These are phyloP conservation scores for Adelphocoris suturalis DNA, from an alignment of 2,888 invertebrate species.

Conservation along the genomic window DNA sequence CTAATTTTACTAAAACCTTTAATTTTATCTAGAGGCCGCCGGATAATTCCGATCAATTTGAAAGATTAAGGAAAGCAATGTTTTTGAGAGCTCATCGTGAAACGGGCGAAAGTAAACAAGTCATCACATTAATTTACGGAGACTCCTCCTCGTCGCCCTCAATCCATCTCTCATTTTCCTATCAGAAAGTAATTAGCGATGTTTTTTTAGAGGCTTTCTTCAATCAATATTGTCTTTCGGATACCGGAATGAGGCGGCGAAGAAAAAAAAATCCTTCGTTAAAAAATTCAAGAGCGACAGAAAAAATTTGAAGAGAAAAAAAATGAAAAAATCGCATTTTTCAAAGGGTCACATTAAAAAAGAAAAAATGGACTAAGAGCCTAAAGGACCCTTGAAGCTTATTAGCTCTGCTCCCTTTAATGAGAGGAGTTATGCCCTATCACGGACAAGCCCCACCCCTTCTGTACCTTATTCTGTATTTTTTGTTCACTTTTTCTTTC, in stretches of 20 bases:
- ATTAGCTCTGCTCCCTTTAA: conserved; percentile 68
- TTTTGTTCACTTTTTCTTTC: conserved; percentile 31
- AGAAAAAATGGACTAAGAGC: conserved; percentile 64
- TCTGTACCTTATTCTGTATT: conserved; percentile 38
- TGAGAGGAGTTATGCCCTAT: conserved; percentile 70
- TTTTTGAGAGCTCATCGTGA: not conserved
- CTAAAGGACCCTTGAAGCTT: conserved; percentile 70
- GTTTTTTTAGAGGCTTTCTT: not conserved
- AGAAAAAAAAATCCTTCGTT: conserved; percentile 52
- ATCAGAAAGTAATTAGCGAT: conserved; percentile 41
- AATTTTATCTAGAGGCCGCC: no score
- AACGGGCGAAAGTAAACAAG: conserved; percentile 17
- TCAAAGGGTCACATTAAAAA: conserved; percentile 62
- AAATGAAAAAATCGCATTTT: conserved; percentile 44
- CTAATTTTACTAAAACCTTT: no score
- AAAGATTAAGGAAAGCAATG: no score
- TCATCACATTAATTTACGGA: conserved; percentile 18
- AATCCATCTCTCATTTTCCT: not conserved
- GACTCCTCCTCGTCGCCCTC: not conserved
- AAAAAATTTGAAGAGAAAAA: conserved; percentile 32
- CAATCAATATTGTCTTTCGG: conserved; percentile 61
- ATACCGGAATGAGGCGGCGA: not conserved
- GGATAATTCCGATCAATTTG: no score
- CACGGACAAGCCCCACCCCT: conserved; percentile 62
- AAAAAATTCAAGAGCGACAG: conserved; percentile 57